Base-by-base conservation (phyloP, 2,113 vertebrate species). In the Poeciliopsis turrubarensis region DNA sequence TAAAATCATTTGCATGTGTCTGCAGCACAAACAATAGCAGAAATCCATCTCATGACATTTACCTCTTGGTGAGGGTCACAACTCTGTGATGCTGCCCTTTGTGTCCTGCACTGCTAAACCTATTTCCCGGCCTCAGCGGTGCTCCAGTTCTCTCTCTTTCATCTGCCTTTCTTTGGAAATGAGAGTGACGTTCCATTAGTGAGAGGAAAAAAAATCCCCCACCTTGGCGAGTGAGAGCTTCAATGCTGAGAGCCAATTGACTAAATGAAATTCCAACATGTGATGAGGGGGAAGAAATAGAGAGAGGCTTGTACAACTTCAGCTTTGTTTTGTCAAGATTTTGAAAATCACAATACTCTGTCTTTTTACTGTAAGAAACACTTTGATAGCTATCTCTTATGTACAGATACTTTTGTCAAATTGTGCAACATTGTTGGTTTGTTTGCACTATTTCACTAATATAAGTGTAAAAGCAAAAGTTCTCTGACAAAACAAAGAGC, bases 261-360 rank as follows among this genome's bases (percentile, higher is more conserved):
- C 75, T 68, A 77, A 88, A 89, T 89, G 74, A 87, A 85, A 89
- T 87, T 92, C 83, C 87, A 86, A 77, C 65, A 86, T 61, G 78
- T 81, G 82, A 89, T 80, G 82, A 88, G 89, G 80, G 88, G 86
- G 87, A 80, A 80, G 60, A 69, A 80, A 79, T 70, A 79, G 73
- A 77, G 77, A 68, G 41, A 75, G 77, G 73, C 61, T 65, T 75
- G 22, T 81, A 83, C 82, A 86, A 82, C 84, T 89, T 86, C 86
- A 81, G 80, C 41, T 63, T 62, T 37, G 64, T 47, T 57, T 81
- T 47, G 57, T 85, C 70, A 71, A 82, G 69, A 74, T 6, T 22
- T 32, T 37, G 31, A 77, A 70, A 54, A 34, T 67, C 64, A 65
- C 66, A 71, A 15, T 65, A 34, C 30, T 64, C 68, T 37, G 22